Percentiles rank a stretch among this genome's conserved stretches.
phyloP scores from a whole-genome alignment of 1,140 invertebrate genomes.

The Varroa destructor region DNA sequence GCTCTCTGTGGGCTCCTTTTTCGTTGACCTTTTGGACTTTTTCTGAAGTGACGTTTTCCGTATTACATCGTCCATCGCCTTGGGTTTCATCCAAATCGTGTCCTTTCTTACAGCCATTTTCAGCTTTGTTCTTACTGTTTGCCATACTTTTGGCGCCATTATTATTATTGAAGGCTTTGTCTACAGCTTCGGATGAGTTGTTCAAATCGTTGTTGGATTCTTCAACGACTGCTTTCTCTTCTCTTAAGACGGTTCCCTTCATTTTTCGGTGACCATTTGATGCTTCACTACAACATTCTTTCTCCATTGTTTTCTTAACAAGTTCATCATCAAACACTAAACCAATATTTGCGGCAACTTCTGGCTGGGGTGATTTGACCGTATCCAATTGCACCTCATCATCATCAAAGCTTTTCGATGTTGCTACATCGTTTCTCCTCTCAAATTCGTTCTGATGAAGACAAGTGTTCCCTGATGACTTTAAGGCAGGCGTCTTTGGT shows the following conservation, averaged over 20 bases:
- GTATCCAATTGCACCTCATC: no score
- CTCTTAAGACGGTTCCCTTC: not conserved
- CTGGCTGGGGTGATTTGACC: no score
- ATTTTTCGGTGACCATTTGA: not conserved
- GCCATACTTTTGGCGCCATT: no score
- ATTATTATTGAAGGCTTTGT: no score
- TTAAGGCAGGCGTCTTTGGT: not conserved
- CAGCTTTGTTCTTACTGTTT: no score
- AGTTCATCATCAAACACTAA: no score
- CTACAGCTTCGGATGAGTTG: not conserved
- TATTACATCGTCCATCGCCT: not conserved
- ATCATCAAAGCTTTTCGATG: not conserved
- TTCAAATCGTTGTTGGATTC: not conserved
- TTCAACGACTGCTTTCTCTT: conserved; percentile 5
- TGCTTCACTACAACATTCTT: no score
- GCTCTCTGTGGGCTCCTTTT: not conserved
- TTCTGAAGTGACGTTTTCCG: conserved; percentile 2
- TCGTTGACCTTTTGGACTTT: conserved; percentile 1
- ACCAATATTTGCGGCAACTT: no score
- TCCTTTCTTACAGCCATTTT: not conserved
- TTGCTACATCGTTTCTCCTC: not conserved
- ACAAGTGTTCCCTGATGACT: not conserved
- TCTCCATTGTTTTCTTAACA: no score
- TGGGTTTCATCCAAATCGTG: not conserved
- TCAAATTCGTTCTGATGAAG: not conserved